Base-by-base conservation (phyloP, 2,797 vertebrate species). In the Pipistrellus nathusii region DNA sequence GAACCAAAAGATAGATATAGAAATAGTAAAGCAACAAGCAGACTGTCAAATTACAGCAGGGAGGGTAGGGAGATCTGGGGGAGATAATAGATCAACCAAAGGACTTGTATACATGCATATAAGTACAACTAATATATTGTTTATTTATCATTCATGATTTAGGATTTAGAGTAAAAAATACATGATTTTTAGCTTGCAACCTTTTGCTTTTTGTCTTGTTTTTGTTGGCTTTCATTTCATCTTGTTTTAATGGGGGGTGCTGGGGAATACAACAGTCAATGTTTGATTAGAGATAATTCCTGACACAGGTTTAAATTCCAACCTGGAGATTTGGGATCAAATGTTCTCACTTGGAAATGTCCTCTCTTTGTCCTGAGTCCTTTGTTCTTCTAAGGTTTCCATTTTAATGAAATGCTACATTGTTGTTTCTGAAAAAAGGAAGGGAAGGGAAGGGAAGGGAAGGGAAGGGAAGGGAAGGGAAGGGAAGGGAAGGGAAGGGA, bases 271-370 rank as follows among this genome's bases (percentile, higher is more conserved):
- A 44, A 41, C 51, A 62, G 25, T 57, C 35, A 88, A 14, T 27
- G n/a, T 87, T 81, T 55, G 69, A 66, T 14, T 83, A 32, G 8
- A 46, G 32, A 83, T 86, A 69, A 84, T 76, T 72, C 57, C 77
- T 88, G 21, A 62, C 12, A 41, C 64, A 23, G 32, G 18, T 86
- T 94, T 93, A 90, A 80, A 77, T 92, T 94, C 75, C 55, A 72
- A 0, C 30, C 73, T 91, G 51, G n/a, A 78, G 32, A n/a, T 55
- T 85, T 93, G 30, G 41, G 17, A 25, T 66, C n/a, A 62, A 62
- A 23, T 51, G 8, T 38, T 11, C 13, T 88, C 73, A 38, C 48
- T 88, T 91, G 21, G 69, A 93, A 93, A 93, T 85, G 30, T 25
- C 30, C 4, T n/a, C 35, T 18, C 25, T 11, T 14, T 13, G 1